Base-by-base conservation (phyloP, 1,140 invertebrate species). In the Heliconius himera region DNA sequence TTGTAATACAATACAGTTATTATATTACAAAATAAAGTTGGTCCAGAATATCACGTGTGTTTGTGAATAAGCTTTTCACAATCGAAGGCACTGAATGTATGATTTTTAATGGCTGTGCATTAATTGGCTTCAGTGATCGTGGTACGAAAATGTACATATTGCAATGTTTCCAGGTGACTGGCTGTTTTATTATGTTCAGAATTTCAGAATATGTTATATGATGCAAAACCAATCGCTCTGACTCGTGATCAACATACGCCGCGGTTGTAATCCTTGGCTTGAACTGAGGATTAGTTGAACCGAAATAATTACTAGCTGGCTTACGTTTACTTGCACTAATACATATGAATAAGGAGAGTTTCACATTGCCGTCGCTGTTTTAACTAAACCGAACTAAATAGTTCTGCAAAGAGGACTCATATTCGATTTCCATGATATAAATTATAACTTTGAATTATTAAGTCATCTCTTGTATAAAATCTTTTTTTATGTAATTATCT, bases 101-200 rank as follows among this genome's bases (percentile, higher is more conserved):
- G 60, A 66, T 66, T 66, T 66, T 66, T 66, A 29, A 66, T 66
- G 60, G 9, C 60, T 29, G 54, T 56, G 54, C 82, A 87, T 87
- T 91, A 90, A 91, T 91, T 91, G 90, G 88, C 89, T 87, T 86
- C 88, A 86, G 80, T 84, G 83, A 88, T 85, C 33, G 33, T 36
- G 33, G 33, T 36, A 36, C 86, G 60, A 66, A 66, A 66, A 66
- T 29, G 26, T 29, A 89, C 85, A 87, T 89, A 88, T 90, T 88
- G 84, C 85, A 79, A 88, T 88, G 84, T 88, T 90, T 90, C 81
- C 89, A 91, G 86, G 86, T 91, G 87, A 88, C 84, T 80, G 83
- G 78, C 73, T 84, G 36, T 80, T 84, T 86, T 86, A 89, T 90
- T 89, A 89, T 88, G 83, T 82, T 83, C 83, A 78, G 77, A 72